A percentile compares a stretch with the other conserved stretches of the same genome.
phyloP scores from a whole-genome alignment of 2,113 vertebrate species.

The Osmerus mordax region DNA sequence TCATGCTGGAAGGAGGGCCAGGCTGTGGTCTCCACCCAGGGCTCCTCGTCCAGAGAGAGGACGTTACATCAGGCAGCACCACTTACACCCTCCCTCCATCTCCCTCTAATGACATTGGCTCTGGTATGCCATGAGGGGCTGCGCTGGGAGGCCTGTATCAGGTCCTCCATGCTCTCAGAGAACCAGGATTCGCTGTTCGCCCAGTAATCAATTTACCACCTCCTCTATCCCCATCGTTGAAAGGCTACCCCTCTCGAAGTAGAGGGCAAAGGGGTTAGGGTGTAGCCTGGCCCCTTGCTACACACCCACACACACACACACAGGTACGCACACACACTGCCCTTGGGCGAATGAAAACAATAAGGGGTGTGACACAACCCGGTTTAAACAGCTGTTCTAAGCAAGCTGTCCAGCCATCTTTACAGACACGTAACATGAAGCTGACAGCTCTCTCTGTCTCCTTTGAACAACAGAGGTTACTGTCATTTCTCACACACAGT shows the following conservation, averaged over 20 bases:
- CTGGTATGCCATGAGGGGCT: conserved; percentile 46
- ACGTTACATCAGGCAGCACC: no score
- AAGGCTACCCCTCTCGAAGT: neutral
- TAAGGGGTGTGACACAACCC: conserved; percentile 49
- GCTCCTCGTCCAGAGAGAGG: no score
- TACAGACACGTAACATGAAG: conserved; percentile 15
- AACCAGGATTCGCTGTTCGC: conserved; percentile 50
- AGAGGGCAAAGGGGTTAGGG: neutral
- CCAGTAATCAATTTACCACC: conserved; percentile 60
- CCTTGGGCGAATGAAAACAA: conserved; percentile 50
- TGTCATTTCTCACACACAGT: neutral
- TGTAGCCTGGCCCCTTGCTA: neutral
- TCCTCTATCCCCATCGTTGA: conserved; percentile 6
- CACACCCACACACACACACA: conserved; percentile 34
- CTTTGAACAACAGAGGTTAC: neutral
- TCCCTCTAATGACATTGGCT: conserved; percentile 57
- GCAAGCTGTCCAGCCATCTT: conserved; percentile 45
- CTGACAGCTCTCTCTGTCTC: conserved; percentile 11
- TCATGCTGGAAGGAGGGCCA: no score
- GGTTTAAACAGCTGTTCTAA: conserved; percentile 38
- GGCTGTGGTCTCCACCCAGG: no score
- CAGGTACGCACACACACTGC: conserved; percentile 27
- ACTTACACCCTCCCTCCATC: conserved; percentile 17
- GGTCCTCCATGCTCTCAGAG: conserved; percentile 38
- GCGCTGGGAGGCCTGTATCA: conserved; percentile 32